Percentiles rank a stretch among this genome's conserved stretches.
phyloP scores from a whole-genome alignment of 2,113 vertebrate species.

The Sorex araneus region DNA sequence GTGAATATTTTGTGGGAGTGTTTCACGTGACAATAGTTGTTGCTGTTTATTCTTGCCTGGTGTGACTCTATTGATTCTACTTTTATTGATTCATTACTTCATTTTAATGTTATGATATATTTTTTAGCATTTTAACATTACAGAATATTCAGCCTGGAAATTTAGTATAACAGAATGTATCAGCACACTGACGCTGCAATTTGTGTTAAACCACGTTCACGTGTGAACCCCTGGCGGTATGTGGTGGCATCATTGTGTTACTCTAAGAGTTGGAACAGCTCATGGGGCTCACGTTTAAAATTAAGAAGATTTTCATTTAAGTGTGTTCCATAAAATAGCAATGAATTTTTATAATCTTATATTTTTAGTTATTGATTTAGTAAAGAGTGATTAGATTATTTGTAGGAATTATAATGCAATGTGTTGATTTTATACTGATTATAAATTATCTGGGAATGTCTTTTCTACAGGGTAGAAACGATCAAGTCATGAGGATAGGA shows the following conservation, averaged over 20 bases:
- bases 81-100: background rate
- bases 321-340: conserved; percentile 1
- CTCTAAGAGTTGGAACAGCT: conserved; percentile 34
- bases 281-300: background rate
- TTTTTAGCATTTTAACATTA: conserved; percentile 55
- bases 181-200: too few relatives aligned
- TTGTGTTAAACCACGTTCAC: too few relatives aligned
- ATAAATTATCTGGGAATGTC: conserved; percentile 23
- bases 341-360: background rate
- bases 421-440: conserved; percentile 34
- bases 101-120: conserved; percentile 39
- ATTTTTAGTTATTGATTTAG: conserved; percentile 60
- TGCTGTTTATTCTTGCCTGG: background rate
- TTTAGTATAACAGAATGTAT: background rate
- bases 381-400: conserved; percentile 3
- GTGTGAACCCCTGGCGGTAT: too few relatives aligned
- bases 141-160: conserved; percentile 54
- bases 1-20: background rate
- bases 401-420: conserved; percentile 12
- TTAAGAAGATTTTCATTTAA: conserved; percentile 11
- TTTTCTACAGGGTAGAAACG: conserved; percentile 58
- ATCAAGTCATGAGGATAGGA: background rate
- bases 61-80: conserved; percentile 13
- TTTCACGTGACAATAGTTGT: conserved; percentile 16
- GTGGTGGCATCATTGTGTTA: background rate